Evolutionary conservation across 2,888 invertebrate species (phyloP), one percentile per base, ranked within the genome.

Genomic region (Cheilosia impressa): DNA sequence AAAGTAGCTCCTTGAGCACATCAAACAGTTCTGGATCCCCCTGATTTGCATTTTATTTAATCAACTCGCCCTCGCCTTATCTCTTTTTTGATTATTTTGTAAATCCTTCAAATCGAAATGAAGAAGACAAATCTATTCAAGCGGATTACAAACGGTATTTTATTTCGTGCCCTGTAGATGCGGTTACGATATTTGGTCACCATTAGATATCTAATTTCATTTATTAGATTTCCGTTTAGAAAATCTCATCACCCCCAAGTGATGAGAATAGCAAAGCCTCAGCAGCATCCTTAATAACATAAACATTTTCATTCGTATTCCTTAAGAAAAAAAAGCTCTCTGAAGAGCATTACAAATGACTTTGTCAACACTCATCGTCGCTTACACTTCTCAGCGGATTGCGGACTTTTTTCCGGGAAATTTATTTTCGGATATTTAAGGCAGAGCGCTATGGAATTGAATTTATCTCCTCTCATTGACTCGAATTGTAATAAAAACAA

Each of bases 401-500:
- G 31, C 34, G 43, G 66, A 75, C 38, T 31, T 68, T 68, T 31
- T 66, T 68, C 76, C 50, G 58, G 66, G 19, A 52, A 68, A 60
- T 75, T 75, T 52, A 31, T 31, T 66, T 52, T 41, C 65, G 17
- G 47, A 66, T 27, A 58, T 75, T 65, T 63, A 50, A 43, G 19
- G 41, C 50, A 50, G 50, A 58, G 38, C 43, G 38, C 57, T 53
- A 47, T 38, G 22, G 41, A 66, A 60, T 52, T 68, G 43, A 52
- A 68, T 60, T 31, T 60, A 38, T 63, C 38, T 75, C n/a, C 45
- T 1, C 55, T 63, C 65, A 75, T 65, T 75, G 75, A 65, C 47
- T 53, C 22, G 60, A 55, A 65, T 77, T 55, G 77, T 77, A 77
- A 77, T 82, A 82, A 77, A 77, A 82, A 82, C 71, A 77, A 82